Conservation (phyloP, 2,888 invertebrate genomes). For the Ichneumoninae sp. region DNA sequence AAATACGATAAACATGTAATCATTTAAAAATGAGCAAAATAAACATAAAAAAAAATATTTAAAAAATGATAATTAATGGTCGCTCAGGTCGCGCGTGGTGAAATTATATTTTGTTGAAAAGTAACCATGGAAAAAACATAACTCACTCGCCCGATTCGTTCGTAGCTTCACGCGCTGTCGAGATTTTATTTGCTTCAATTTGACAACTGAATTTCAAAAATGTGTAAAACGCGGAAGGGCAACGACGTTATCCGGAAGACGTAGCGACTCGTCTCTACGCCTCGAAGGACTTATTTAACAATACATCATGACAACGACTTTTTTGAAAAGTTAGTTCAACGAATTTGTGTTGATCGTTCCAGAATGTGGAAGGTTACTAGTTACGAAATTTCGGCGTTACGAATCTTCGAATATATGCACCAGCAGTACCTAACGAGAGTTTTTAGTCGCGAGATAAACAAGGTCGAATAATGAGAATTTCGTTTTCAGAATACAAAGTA, state of each 20-base stretch:
- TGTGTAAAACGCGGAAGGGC: conserved; percentile 57
- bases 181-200: conserved; percentile 26
- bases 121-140: conserved; percentile 20
- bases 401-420: not conserved
- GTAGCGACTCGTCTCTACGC: conserved; percentile 23
- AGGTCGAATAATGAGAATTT: not conserved
- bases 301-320: conserved; percentile 68
- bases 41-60: conserved; percentile 44
- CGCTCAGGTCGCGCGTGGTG: not conserved
- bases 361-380: conserved; percentile 20
- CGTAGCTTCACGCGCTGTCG: conserved; percentile 35
- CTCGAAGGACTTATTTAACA: not conserved
- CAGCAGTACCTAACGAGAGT: not conserved
- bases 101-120: not conserved
- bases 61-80: conserved; percentile 2
- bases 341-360: conserved; percentile 24
- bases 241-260: conserved; percentile 50
- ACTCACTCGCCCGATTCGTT: conserved; percentile 28
- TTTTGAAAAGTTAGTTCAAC: conserved; percentile 67
- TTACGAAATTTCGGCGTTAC: not conserved
- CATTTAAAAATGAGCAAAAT: conserved; percentile 55
- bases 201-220: conserved; percentile 63
- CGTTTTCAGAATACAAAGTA: conserved; percentile 86
- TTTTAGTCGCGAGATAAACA: not conserved
- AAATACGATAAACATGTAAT: conserved; percentile 62